These are phyloP conservation scores for Arctocebus calabarensis DNA, from an alignment of 2,797 vertebrate species.

Conservation along the genomic window DNA sequence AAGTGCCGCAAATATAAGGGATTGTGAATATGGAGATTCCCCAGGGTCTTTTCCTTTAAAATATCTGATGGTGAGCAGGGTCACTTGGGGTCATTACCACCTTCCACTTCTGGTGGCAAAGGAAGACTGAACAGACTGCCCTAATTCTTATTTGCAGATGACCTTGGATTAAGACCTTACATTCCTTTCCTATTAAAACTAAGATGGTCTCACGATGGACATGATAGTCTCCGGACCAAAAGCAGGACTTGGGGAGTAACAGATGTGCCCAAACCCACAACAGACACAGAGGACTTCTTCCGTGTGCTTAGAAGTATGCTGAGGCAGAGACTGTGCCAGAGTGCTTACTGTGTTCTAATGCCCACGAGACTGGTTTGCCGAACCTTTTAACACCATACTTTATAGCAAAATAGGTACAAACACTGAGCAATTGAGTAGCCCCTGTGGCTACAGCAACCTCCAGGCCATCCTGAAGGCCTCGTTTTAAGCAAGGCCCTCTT, in stretches of 20 bases:
- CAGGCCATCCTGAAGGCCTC: background rate
- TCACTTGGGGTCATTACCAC: background rate
- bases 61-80: background rate
- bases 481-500: background rate
- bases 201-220: background rate
- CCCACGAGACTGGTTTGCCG: background rate
- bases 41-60: background rate
- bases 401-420: background rate
- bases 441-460: background rate
- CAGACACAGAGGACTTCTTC: background rate
- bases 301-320: background rate
- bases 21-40: background rate
- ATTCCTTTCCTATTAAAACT: background rate
- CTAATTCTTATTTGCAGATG: background rate
- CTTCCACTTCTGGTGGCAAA: background rate
- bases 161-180: background rate
- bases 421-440: background rate
- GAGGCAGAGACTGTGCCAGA: background rate
- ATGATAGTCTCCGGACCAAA: background rate
- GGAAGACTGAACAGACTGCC: background rate
- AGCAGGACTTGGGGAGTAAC: background rate
- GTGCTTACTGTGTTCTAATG: background rate
- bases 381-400: background rate
- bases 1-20: background rate
- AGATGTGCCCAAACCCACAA: background rate